Evolutionary conservation across 2,888 invertebrate genomes (phyloP), one percentile per base, ranked within the genome.

Genomic region (Pinctada fucata): DNA sequence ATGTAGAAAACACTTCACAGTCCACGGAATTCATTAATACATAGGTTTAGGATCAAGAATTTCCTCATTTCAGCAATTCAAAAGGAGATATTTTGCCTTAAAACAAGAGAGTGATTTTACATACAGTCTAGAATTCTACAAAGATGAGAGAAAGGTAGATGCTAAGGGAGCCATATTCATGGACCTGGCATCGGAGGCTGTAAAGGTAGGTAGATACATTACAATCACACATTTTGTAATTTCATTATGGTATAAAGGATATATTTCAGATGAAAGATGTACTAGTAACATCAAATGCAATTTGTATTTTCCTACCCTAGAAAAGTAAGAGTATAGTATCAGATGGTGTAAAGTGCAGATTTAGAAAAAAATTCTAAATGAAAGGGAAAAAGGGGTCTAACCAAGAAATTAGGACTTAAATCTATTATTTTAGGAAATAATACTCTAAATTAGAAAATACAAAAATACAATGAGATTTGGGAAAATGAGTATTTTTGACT

Each of bases 161-260:
- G 96, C 97, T 0, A 97, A 97, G 93, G 95, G 97, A 85, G 96
- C 97, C 58, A 96, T 98, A 91, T 97, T 97, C 84, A 96, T 98
- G 95, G 97, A 98, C 92, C 97, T 97, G 93, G 97, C 97, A 91
- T 96, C 96, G 2, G 97, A 97, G 92, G 97, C 97, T 88, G 95
- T 96, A 79, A 95, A 95, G 94, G 91, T 91, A 83, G 78, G 76
- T 58, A 48, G 58, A 58, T 10, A 58, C 13, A 58, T 58, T 58
- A 58, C 63, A 58, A 58, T 10, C 63, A n/a, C n/a, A 58, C 63
- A 58, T 58, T 10, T n/a, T 58, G 63, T 8, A 10, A 58, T 10
- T n/a, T 10, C n/a, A 58, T n/a, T 10, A 58, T 58, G 8, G 63
- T 58, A 58, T 58, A n/a, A 58, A 8, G n/a, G 63, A n/a, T 58